Conservation (phyloP, 2,113 vertebrate species). For the Calyptomena viridis region DNA sequence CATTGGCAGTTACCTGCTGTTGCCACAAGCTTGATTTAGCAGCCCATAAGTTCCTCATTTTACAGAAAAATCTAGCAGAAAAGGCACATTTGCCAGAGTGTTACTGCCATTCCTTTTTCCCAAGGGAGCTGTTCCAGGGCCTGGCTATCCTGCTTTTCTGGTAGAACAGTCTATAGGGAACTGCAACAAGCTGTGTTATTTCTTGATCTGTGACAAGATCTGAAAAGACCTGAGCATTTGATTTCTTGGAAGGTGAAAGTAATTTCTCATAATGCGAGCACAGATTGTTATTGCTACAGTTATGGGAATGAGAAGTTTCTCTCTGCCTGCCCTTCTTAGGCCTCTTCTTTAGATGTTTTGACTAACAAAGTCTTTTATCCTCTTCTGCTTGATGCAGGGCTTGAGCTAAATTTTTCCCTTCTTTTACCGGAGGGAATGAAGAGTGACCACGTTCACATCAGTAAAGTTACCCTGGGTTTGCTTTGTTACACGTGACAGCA, state of each 20-base stretch:
- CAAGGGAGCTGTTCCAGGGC: not conserved
- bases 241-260: constrained; percentile 50
- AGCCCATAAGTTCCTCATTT: not conserved
- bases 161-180: not conserved
- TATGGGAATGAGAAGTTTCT: not conserved
- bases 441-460: not conserved
- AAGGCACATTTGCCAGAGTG: not conserved
- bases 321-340: not conserved
- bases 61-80: not conserved
- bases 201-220: not conserved
- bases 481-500: not conserved
- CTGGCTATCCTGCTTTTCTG: not conserved
- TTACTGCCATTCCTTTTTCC: not conserved
- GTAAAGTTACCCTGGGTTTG: not conserved
- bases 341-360: not conserved
- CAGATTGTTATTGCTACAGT: not conserved
- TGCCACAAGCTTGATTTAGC: constrained; percentile 2
- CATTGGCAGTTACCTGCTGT: not conserved
- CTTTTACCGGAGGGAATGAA: not conserved
- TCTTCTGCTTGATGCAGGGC: not conserved
- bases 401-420: not conserved
- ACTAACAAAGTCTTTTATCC: not conserved
- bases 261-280: not conserved
- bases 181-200: not conserved
- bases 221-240: not conserved